These are phyloP conservation scores for Fragum whitleyi DNA, from an alignment of 2,888 invertebrate genomes.

Conservation along the genomic window DNA sequence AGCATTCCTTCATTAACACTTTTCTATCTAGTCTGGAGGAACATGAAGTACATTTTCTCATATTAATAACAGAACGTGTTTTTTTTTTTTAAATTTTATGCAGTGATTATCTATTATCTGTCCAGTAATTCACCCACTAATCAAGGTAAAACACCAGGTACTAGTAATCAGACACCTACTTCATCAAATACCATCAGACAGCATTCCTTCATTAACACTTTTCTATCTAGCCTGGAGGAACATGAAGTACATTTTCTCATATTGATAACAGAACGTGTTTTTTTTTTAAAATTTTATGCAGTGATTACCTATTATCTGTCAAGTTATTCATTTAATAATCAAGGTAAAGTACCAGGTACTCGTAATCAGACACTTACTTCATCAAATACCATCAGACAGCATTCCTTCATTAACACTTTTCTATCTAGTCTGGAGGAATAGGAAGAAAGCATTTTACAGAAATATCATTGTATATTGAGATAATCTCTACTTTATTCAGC, in stretches of 20 bases:
- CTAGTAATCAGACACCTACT: neutral
- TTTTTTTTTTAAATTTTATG: too few relatives aligned
- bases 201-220: neutral
- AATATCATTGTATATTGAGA: too few relatives aligned
- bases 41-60: too few relatives aligned
- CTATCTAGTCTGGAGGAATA: too few relatives aligned
- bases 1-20: neutral
- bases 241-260: too few relatives aligned
- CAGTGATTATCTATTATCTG: neutral
- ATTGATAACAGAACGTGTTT: too few relatives aligned
- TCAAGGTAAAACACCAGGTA: conserved; percentile 23
- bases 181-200: neutral
- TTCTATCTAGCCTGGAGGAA: too few relatives aligned
- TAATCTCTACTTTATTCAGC: neutral
- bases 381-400: neutral
- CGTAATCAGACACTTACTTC: neutral
- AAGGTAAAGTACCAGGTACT: conserved; percentile 14
- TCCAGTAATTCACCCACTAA: conserved; percentile 10
- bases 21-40: too few relatives aligned
- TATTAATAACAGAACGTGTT: too few relatives aligned
- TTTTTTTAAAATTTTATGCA: too few relatives aligned
- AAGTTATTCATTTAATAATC: conserved; percentile 7
- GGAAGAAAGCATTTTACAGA: too few relatives aligned
- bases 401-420: neutral
- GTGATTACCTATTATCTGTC: neutral